Base-by-base conservation (phyloP, 2,113 vertebrate genomes). In the Danionella cerebrum region DNA sequence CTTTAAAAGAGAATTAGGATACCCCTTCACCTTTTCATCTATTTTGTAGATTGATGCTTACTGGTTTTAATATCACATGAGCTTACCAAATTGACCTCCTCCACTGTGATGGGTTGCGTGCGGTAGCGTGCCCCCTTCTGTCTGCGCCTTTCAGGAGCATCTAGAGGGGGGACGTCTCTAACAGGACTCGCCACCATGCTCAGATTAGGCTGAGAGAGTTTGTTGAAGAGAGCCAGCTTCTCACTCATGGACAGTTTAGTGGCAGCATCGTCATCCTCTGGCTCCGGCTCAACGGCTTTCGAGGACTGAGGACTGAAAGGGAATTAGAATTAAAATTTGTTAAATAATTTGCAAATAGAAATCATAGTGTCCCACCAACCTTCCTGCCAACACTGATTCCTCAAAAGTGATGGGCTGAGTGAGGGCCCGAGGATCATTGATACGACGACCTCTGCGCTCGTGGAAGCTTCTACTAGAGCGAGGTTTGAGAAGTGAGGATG, bases 161-260 rank as follows among this genome's bases (percentile, higher is more conserved):
- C 81, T 1, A 66, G 8, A 7, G 19, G 4, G 0, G 66, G 5
- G 1, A 10, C 41, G 9, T 74, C 60, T 36, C 74, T 1, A 77
- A 71, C 62, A 77, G 76, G 80, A 75, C 57, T 18, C 6, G 19
- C 48, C 9, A 53, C 10, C 33, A 53, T 45, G 21, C 9, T 35
- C 5, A 9, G 71, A 59, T 51, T 54, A 5, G 13, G 79, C 69
- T 86, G 76, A 10, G 87, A 81, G 44, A 90, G 78, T 29, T 87
- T 89, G 70, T 87, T 89, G 44, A 90, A 90, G 35, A 90, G 87
- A 27, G 87, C 89, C 78, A 90, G 74, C 67, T 90, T 90, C 76
- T 90, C 84, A 6, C 84, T 89, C 80, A 89, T 74, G 31, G 81
- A 89, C 64, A 90, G 82, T 57, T 81, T 87, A 55, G 82, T 85